These are phyloP conservation scores for Crocodylus rhombifer DNA, from an alignment of 2,797 vertebrate genomes.

Conservation along the genomic window DNA sequence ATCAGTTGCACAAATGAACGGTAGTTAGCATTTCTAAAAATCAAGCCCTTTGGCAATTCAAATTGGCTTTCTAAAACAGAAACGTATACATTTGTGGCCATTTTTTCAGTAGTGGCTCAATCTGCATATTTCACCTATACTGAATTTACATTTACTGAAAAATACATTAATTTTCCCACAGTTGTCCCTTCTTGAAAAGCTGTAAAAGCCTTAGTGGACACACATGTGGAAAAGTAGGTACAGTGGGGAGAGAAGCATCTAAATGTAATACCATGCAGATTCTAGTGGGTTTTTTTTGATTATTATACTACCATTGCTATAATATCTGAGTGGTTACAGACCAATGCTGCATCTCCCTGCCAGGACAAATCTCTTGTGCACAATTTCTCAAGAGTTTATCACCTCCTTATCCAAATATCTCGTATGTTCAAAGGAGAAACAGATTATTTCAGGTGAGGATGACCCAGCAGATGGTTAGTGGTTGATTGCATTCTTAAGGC, in stretches of 20 bases:
- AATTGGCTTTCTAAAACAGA: not conserved
- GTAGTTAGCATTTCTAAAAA: not conserved
- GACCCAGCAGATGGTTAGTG: not conserved
- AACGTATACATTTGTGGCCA: not conserved
- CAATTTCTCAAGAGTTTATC: not conserved
- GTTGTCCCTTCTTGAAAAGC: not conserved
- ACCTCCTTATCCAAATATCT: not conserved
- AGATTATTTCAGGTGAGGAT: no score
- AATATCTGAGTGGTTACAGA: not conserved
- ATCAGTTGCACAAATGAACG: not conserved
- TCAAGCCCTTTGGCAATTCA: not conserved
- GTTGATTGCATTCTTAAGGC: not conserved
- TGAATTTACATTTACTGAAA: not conserved
- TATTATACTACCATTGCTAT: not conserved
- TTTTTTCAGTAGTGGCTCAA: not conserved
- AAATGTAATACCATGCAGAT: not conserved
- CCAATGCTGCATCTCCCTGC: not conserved
- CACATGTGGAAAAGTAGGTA: not conserved
- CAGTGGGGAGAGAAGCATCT: not conserved
- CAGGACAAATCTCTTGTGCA: not conserved
- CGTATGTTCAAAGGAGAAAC: not conserved
- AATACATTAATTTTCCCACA: not conserved
- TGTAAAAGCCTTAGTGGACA: not conserved
- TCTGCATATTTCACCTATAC: not conserved
- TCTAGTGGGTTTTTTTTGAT: fast-evolving